phyloP scores from a whole-genome alignment of 2,113 vertebrate genomes.

The Cygnus atratus region DNA sequence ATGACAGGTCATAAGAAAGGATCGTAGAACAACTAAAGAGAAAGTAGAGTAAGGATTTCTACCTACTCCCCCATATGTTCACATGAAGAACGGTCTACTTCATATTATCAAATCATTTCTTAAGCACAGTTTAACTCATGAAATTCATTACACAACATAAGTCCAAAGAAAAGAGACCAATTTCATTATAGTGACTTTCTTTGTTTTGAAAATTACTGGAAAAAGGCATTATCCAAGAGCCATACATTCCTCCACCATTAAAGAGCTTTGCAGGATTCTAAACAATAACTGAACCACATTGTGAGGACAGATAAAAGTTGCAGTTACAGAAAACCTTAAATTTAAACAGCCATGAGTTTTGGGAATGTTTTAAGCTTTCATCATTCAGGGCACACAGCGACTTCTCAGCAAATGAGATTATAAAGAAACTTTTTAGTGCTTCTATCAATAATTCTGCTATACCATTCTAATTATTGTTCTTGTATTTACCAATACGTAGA shows the following conservation, averaged over 20 bases:
- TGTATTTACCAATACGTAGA: background rate
- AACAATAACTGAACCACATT: background rate
- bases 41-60: background rate
- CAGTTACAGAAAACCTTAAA: background rate
- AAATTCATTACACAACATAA: background rate
- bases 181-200: background rate
- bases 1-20: background rate
- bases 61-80: background rate
- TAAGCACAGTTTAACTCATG: background rate
- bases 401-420: background rate
- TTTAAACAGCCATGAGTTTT: background rate
- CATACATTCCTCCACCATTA: background rate
- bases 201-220: background rate
- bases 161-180: background rate
- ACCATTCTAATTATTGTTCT: background rate
- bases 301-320: background rate
- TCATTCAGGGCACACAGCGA: background rate
- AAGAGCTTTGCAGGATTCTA: background rate
- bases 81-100: background rate
- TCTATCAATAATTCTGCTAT: background rate
- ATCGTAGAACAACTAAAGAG: background rate
- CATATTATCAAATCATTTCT: background rate
- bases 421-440: background rate
- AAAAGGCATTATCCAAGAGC: background rate
- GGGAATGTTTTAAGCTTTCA: background rate